phyloP scores from a whole-genome alignment of 2,888 invertebrate species.

The Ptychoptera albimana region DNA sequence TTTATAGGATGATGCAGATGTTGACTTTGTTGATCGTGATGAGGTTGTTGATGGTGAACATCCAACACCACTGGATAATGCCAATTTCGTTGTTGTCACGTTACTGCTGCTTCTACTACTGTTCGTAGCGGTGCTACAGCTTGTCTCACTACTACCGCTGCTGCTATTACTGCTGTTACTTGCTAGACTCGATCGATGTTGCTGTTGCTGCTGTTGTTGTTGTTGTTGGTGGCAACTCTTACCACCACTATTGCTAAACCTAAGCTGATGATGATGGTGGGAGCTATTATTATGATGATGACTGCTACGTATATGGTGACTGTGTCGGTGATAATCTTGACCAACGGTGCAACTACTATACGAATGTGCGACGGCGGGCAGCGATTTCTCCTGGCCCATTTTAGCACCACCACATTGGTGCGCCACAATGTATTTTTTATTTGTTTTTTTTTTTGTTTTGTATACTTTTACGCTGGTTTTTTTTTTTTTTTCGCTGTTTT shows the following conservation, averaged over 20 bases:
- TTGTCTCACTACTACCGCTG: too few relatives aligned
- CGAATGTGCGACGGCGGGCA: constrained; percentile 14
- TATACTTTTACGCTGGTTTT: too few relatives aligned
- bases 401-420: constrained; percentile 11
- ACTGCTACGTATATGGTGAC: constrained; percentile 10
- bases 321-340: constrained; percentile 8
- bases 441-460: too few relatives aligned
- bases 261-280: constrained; percentile 1
- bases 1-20: constrained; percentile 20
- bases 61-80: constrained; percentile 27
- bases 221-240: constrained; percentile 3
- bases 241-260: neutral
- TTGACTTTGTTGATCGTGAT: constrained; percentile 27
- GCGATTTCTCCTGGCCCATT: constrained; percentile 34
- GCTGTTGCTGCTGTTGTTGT: constrained; percentile 13
- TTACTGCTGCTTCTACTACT: too few relatives aligned
- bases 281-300: constrained; percentile 6
- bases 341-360: neutral
- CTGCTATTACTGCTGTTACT: constrained; percentile 18
- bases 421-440: too few relatives aligned
- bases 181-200: constrained; percentile 17
- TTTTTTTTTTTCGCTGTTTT: too few relatives aligned
- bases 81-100: constrained; percentile 20
- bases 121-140: too few relatives aligned
- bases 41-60: constrained; percentile 29